These are phyloP conservation scores for Atrina japonica DNA, from an alignment of 2,888 invertebrate genomes.

Conservation along the genomic window DNA sequence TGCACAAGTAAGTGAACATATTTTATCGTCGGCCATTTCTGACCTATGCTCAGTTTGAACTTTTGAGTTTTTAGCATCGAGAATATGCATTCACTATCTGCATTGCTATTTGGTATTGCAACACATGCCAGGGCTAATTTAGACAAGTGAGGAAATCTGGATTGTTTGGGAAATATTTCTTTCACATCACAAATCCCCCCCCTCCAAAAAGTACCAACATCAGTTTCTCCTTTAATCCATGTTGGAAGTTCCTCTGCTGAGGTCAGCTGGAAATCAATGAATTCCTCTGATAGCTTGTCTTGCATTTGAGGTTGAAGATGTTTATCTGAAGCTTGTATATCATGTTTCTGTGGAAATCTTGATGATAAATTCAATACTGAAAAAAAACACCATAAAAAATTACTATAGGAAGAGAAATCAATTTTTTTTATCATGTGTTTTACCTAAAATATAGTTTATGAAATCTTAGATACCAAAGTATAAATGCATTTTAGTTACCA, in stretches of 20 bases:
- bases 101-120: constrained; percentile 15
- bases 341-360: constrained; percentile 23
- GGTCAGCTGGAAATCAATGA: constrained; percentile 10
- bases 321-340: constrained; percentile 9
- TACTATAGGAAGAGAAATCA: neutral
- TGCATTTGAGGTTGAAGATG: no score
- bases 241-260: constrained; percentile 13
- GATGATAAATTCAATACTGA: constrained; percentile 16
- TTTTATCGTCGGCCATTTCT: neutral
- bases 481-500: constrained; percentile 22
- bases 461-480: no score
- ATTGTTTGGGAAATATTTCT: constrained; percentile 16
- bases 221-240: constrained; percentile 13
- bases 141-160: constrained; percentile 7
- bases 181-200: constrained; percentile 12
- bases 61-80: constrained; percentile 13
- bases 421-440: no score
- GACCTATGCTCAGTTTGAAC: constrained; percentile 20
- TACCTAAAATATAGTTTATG: neutral
- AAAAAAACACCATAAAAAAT: constrained; percentile 17
- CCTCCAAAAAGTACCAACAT: constrained; percentile 14
- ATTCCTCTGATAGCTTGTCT: constrained; percentile 16
- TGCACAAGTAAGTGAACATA: no score
- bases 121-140: constrained; percentile 16
- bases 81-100: constrained; percentile 14